Percentiles rank a stretch among this genome's conserved stretches.
Conservation (phyloP, 2,797 vertebrate species). For the Premnoplex brunnescens region DNA sequence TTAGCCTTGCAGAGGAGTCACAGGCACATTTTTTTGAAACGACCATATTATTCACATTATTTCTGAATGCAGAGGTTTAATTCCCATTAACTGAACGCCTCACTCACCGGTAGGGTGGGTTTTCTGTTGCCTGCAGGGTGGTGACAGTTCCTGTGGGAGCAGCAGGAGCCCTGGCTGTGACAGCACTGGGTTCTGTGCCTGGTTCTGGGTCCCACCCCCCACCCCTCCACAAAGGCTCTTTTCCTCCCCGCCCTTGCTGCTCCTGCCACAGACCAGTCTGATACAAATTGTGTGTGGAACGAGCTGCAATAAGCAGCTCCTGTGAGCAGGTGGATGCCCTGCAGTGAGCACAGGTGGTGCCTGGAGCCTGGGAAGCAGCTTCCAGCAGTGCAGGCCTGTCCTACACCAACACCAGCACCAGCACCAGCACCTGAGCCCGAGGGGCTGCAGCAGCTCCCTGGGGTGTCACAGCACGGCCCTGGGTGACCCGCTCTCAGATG, state of each 20-base stretch:
- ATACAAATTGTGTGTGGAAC: accelerated
- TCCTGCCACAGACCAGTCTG: neutral
- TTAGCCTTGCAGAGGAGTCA: neutral
- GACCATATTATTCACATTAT: neutral
- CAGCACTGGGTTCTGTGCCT: accelerated
- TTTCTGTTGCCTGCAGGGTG: accelerated
- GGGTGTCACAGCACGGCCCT: accelerated
- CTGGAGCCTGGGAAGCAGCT: neutral
- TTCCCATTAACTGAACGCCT: neutral
- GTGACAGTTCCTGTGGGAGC: accelerated
- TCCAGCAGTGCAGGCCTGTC: neutral
- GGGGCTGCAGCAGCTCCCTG: neutral
- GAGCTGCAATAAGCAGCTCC: neutral
- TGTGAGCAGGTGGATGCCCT: neutral
- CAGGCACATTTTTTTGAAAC: neutral
- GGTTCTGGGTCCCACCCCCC: accelerated
- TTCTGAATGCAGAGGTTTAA: neutral
- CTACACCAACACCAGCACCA: neutral
- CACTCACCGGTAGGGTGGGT: neutral
- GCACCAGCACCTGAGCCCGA: neutral
- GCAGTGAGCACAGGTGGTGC: neutral
- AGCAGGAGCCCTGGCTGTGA: neutral
- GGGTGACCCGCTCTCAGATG: constrained; percentile 29
- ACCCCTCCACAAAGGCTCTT: neutral
- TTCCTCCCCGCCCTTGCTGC: neutral